These are phyloP conservation scores for Liodrosophila aerea DNA, from an alignment of 2,888 invertebrate genomes.

Conservation along the genomic window DNA sequence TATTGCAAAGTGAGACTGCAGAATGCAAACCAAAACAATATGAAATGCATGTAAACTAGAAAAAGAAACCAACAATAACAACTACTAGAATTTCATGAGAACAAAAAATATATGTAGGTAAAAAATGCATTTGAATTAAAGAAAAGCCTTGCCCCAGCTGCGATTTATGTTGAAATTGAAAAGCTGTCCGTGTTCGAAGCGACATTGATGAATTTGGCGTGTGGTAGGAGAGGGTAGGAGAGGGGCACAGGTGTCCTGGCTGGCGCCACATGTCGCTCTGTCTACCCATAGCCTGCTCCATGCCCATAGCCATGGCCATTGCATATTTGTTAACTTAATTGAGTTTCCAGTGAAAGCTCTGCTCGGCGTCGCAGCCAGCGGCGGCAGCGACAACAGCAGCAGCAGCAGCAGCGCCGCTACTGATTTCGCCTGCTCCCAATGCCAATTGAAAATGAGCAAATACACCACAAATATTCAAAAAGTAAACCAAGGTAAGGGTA, in stretches of 20 bases:
- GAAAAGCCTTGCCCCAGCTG: slow-evolving; percentile 17
- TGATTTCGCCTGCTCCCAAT: slow-evolving; percentile 31
- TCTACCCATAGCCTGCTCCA: too few relatives aligned
- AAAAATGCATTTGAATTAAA: slow-evolving; percentile 19
- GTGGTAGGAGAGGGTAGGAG: slow-evolving; percentile 6
- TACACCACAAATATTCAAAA: too few relatives aligned
- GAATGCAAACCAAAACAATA: slow-evolving; percentile 24
- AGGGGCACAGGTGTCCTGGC: slow-evolving; percentile 40
- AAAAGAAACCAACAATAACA: slow-evolving; percentile 34
- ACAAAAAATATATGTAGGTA: slow-evolving; percentile 2
- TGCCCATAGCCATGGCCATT: slow-evolving; percentile 4
- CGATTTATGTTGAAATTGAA: slow-evolving; percentile 49
- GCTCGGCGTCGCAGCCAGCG: too few relatives aligned
- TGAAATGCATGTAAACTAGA: slow-evolving; percentile 41
- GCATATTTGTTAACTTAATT: slow-evolving; percentile 55
- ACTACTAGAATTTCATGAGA: slow-evolving; percentile 10
- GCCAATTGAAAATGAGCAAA: too few relatives aligned
- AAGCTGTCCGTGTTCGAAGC: slow-evolving; percentile 19
- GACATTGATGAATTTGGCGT: slow-evolving; percentile 44
- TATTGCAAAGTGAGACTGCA: slow-evolving; percentile 52
- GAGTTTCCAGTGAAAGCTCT: slow-evolving; percentile 54
- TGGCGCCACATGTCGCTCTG: slow-evolving; percentile 8
- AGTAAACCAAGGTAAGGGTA: too few relatives aligned
- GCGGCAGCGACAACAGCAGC: slow-evolving; percentile 1
- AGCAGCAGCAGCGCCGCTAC: slow-evolving; percentile 17